phyloP scores from a whole-genome alignment of 2,888 invertebrate genomes.

The Callosobruchus maculatus region DNA sequence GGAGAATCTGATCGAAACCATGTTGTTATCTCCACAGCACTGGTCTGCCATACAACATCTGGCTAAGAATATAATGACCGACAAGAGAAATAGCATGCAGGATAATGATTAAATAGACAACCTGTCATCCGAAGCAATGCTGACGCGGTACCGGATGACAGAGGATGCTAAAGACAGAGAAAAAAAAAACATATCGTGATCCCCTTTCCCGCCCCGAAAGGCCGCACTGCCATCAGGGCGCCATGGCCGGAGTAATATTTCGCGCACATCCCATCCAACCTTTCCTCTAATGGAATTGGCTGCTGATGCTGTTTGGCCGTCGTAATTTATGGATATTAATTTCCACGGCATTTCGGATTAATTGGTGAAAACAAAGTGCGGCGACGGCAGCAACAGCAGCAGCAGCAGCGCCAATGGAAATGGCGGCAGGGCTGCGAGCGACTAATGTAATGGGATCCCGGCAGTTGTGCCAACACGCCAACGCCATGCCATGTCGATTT shows the following conservation, averaged over 20 bases:
- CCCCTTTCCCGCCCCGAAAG: background rate
- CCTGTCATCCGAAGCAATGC: no score
- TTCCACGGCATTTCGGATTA: slow-evolving; percentile 39
- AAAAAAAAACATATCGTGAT: no score
- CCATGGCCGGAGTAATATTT: slow-evolving; percentile 23
- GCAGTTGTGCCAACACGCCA: no score
- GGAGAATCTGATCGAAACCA: no score
- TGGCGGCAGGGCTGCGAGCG: background rate
- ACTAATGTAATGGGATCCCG: slow-evolving; percentile 11
- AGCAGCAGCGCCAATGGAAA: slow-evolving; percentile 2
- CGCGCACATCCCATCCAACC: slow-evolving; percentile 20
- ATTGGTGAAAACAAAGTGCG: slow-evolving; percentile 28
- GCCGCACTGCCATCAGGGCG: slow-evolving; percentile 4
- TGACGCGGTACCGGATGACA: no score
- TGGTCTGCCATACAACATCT: no score
- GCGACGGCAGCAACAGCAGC: slow-evolving; percentile 8
- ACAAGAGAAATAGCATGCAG: no score
- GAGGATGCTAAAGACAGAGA: no score
- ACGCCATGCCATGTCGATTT: slow-evolving; percentile 21
- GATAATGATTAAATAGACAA: no score
- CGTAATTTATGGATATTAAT: slow-evolving; percentile 49
- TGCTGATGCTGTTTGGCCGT: slow-evolving; percentile 43
- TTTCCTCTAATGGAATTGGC: slow-evolving; percentile 43
- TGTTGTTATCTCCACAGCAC: no score
- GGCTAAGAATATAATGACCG: no score